Evolutionary conservation across 2,888 invertebrate genomes (phyloP).

Genomic region (Spatulosminthurus flaviceps): DNA sequence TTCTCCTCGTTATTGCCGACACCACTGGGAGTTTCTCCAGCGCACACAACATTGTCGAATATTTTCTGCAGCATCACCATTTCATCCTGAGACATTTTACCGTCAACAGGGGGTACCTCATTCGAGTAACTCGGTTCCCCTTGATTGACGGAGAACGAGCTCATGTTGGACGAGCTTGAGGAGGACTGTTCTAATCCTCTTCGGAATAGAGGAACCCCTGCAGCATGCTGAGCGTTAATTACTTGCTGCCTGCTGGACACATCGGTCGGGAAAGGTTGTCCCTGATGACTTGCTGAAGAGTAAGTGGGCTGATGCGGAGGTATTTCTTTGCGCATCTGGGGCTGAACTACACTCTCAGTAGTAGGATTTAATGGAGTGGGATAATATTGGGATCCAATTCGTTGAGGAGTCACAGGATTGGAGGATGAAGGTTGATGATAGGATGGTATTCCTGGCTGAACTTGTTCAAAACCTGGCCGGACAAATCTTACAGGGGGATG

Average conservation of each 20-base stretch:
- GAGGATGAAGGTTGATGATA: slow-evolving; percentile 21
- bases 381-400: not conserved
- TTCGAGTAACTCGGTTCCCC: not conserved
- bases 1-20: slow-evolving; percentile 25
- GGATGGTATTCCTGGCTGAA: not conserved
- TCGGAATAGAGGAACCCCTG: slow-evolving; percentile 40
- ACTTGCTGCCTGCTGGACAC: not conserved
- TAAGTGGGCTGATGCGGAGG: not conserved
- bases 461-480: not conserved
- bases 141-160: not conserved
- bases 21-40: slow-evolving; percentile 1
- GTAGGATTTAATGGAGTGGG: not conserved
- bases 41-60: slow-evolving; percentile 38
- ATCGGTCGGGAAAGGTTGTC: not conserved
- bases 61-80: slow-evolving; percentile 46
- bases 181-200: slow-evolving; percentile 23
- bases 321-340: not conserved
- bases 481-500: not conserved
- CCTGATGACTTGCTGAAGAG: not conserved
- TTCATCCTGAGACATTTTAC: slow-evolving; percentile 49
- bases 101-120: not conserved
- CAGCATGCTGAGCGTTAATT: slow-evolving; percentile 23
- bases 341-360: not conserved
- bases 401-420: not conserved
- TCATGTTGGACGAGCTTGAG: slow-evolving; percentile 1